Base-by-base conservation (phyloP, 1,140 invertebrate genomes). In the Drosophila burlai region DNA sequence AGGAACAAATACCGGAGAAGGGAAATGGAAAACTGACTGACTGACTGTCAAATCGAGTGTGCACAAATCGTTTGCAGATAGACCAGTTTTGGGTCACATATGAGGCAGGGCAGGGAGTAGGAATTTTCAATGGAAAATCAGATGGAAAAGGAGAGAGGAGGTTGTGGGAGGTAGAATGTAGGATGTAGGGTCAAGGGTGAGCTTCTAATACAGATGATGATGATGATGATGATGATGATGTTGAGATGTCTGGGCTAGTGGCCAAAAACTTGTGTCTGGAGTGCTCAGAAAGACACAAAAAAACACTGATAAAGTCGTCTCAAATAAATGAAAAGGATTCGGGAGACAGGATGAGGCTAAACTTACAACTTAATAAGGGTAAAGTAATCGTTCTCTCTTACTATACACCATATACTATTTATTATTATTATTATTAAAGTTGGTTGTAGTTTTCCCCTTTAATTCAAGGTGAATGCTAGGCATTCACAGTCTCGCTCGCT, bases 11-110 rank as follows among this genome's bases (percentile, higher is more conserved):
- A 13, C 13, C 8, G 26, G 16, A 10, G 16, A 24, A 36, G 38
- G 54, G 40, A 73, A 26, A 46, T 36, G 50, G 59, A 18, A 57
- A 29, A 76, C 34, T 38, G 60, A 58, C 58, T 57, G 71, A 81
- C 54, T 62, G 72, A 81, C 75, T 83, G 75, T 65, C 80, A 82
- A 82, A 82, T 77, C 79, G 73, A 73, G 66, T 79, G 75, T 80
- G 76, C 64, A 78, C 80, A 83, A 83, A 83, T 83, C 80, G 75
- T 79, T 83, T 65, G 66, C 57, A 79, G 68, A 83, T 83, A 60
- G 59, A 47, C 52, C 57, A 45, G 42, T 77, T 78, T 77, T 36
- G 52, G 66, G 69, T 60, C 69, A 73, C 54, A 73, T 50, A 38
- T 57, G 64, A 38, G 29, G 5, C 16, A 5, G 8, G 29, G 5